Base-by-base conservation (phyloP, 2,888 invertebrate species). In the Dascillus cervinus region DNA sequence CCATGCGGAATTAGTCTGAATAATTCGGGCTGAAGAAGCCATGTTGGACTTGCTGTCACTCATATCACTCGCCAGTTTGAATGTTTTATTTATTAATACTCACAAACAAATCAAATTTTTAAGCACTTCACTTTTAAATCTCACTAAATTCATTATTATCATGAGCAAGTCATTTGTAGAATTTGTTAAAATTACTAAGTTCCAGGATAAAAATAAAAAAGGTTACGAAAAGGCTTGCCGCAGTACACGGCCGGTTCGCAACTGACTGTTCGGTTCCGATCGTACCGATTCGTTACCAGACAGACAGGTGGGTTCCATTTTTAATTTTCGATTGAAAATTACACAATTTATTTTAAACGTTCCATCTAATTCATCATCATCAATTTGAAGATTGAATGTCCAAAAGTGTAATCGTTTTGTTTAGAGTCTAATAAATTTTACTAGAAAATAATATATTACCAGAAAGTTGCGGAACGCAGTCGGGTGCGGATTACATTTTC, bases 1-100 rank as follows among this genome's bases (percentile, higher is more conserved):
- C 95, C 95, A 96, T 71, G 92, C 91, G 67, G 90, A 88, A 70
- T 91, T 91, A 66, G 87, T 86, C 77, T 90, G 90, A 70, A 91
- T 83, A 69, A 88, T 89, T 73, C 83, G 64, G 60, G 73, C 73
- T 71, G 84, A 83, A 70, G 85, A 85, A 77, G 84, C 85, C 85
- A 85, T 85, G 76, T 74, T 79, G 62, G 65, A 65, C 63, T 63
- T 65, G 57, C 62, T 64, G 56, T 64, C 62, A 54, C 61, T 62
- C 45, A 44, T 49, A 56, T 61, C 60, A 50, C 57, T 60, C 63
- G 64, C 64, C 64, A 65, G 63, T 61, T 64, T 63, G 64, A 60
- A 41, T 36, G 37, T 36, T n/a, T 40, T 41, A 39, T 43, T 43
- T 41, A 15, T 36, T 37, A 27, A 46, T 51, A 53, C 54, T 56